These are phyloP conservation scores for Melanostoma scalare DNA, from an alignment of 2,888 invertebrate species.

Conservation along the genomic window DNA sequence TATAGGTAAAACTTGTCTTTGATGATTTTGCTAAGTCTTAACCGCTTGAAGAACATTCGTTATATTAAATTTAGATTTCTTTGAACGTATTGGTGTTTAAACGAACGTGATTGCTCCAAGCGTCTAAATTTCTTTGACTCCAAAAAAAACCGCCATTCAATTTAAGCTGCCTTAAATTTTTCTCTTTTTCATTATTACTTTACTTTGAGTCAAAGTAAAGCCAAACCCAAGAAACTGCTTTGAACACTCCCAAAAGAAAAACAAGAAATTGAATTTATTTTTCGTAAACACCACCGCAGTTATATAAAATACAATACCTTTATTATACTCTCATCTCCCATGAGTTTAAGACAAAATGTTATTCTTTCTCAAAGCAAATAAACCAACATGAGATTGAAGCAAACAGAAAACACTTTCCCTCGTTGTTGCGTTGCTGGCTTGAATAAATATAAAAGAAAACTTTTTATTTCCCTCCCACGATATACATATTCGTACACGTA, in stretches of 20 bases:
- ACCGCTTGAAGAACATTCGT: too few species aligned
- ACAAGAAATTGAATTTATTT: not conserved
- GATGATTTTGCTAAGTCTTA: too few species aligned
- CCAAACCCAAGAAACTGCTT: conserved; percentile 1
- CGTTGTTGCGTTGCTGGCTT: conserved; percentile 3
- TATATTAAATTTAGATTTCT: too few species aligned
- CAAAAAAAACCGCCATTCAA: too few species aligned
- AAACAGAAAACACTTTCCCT: conserved; percentile 21
- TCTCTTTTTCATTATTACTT: too few species aligned
- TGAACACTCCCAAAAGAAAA: not conserved
- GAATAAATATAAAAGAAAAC: not conserved
- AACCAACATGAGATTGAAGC: not conserved
- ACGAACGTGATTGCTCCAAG: too few species aligned
- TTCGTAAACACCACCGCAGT: not conserved
- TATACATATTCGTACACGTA: too few species aligned
- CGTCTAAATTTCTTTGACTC: too few species aligned
- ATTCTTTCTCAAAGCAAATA: conserved; percentile 26
- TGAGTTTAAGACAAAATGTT: conserved; percentile 24
- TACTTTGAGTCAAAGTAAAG: not conserved
- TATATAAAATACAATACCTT: conserved; percentile 12
- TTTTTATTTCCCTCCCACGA: not conserved
- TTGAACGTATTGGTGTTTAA: too few species aligned
- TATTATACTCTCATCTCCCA: conserved; percentile 18
- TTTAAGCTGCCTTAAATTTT: too few species aligned
- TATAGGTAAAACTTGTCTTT: too few species aligned